phyloP scores from a whole-genome alignment of 1,140 invertebrate genomes.

The Agrypnia vestita region DNA sequence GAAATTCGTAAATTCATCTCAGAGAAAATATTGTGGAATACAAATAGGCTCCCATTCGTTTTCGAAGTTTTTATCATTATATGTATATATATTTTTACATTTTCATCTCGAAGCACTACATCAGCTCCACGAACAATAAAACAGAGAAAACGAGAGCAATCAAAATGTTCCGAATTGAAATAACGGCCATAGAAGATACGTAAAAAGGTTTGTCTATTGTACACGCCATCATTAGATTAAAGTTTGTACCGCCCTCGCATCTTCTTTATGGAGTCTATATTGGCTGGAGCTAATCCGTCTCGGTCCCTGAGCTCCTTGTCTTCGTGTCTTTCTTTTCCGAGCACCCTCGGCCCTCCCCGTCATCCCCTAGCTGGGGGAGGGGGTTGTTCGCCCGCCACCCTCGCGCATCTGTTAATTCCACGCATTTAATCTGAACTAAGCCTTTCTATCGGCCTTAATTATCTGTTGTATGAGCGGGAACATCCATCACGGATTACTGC shows the following conservation, averaged over 20 bases:
- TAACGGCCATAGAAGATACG: neutral
- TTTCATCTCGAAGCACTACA: too few relatives aligned
- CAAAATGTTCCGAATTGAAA: too few relatives aligned
- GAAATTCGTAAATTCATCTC: too few relatives aligned
- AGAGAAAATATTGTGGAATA: too few relatives aligned
- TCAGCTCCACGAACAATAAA: too few relatives aligned
- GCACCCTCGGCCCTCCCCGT: neutral
- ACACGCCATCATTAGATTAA: conserved; percentile 12
- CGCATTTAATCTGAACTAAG: conserved; percentile 20
- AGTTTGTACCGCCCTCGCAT: neutral
- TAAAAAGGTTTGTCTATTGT: conserved; percentile 1
- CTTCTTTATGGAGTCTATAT: conserved; percentile 1
- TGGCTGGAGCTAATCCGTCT: conserved; percentile 5
- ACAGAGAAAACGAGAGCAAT: too few relatives aligned
- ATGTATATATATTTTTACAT: too few relatives aligned
- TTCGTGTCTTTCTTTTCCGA: conserved; percentile 4
- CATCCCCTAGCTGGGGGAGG: neutral
- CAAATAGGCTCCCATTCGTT: too few relatives aligned
- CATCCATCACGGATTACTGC: neutral
- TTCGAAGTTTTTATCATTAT: too few relatives aligned
- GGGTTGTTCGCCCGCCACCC: neutral
- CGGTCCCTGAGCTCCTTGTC: neutral
- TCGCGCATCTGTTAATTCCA: conserved; percentile 14
- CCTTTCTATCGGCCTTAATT: conserved; percentile 26
- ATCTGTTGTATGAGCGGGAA: conserved; percentile 6